phyloP scores from a whole-genome alignment of 2,113 vertebrate genomes.

The Ranitomeya imitator region DNA sequence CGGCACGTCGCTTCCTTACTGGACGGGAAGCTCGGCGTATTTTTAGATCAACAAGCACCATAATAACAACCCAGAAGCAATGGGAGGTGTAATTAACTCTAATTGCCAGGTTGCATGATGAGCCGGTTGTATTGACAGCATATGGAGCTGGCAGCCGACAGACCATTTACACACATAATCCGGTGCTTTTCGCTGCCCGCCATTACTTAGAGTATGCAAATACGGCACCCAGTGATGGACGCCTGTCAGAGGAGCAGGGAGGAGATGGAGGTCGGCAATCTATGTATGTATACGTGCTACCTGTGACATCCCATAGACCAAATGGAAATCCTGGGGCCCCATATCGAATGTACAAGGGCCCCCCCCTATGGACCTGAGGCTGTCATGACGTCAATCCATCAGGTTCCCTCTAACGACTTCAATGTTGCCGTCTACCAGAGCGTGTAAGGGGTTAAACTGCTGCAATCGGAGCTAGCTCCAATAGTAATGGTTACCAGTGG shows the following conservation, averaged over 20 bases:
- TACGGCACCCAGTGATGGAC: neutral
- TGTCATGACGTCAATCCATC: no score
- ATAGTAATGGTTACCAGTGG: no score
- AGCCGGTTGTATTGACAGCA: neutral
- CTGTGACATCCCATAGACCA: neutral
- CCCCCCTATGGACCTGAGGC: no score
- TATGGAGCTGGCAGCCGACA: neutral
- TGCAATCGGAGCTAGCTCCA: no score
- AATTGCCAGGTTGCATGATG: conserved; percentile 19
- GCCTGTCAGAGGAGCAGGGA: neutral
- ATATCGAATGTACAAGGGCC: no score
- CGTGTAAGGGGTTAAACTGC: no score
- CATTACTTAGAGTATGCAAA: neutral
- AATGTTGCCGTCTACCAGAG: no score
- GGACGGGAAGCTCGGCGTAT: neutral
- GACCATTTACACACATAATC: conserved; percentile 5
- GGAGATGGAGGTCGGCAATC: neutral
- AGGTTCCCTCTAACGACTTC: no score
- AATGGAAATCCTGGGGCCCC: no score
- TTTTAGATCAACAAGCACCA: neutral
- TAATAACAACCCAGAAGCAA: conserved; percentile 11
- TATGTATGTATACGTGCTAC: neutral
- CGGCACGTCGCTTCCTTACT: neutral
- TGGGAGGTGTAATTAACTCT: neutral
- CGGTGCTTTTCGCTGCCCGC: neutral